These are phyloP conservation scores for Cephus spinipes DNA, from an alignment of 2,888 invertebrate species.

Conservation along the genomic window DNA sequence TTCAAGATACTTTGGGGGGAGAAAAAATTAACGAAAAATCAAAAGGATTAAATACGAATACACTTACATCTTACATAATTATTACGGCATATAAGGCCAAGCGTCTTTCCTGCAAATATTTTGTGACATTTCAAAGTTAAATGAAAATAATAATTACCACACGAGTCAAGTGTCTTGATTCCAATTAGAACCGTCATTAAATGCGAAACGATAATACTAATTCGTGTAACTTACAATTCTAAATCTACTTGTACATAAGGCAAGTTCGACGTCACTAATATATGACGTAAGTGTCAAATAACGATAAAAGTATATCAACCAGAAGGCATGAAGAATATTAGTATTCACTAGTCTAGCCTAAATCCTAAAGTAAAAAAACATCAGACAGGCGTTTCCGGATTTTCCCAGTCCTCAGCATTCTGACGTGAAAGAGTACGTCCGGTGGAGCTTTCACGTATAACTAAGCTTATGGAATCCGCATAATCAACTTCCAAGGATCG, in stretches of 20 bases:
- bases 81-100: neutral
- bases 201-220: neutral
- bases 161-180: neutral
- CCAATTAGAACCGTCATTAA: neutral
- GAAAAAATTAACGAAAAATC: neutral
- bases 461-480: conserved; percentile 44
- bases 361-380: neutral
- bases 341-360: neutral
- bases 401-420: conserved; percentile 55
- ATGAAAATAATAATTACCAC: too few species aligned
- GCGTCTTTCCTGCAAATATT: too few species aligned
- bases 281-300: neutral
- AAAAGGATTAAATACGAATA: neutral
- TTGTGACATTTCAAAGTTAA: too few species aligned
- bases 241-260: neutral
- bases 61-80: neutral
- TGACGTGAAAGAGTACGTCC: conserved; percentile 42
- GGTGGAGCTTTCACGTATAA: conserved; percentile 42
- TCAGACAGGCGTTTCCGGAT: conserved; percentile 63
- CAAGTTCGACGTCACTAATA: neutral
- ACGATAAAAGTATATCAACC: conserved; percentile 14
- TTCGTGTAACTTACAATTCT: neutral
- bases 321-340: neutral
- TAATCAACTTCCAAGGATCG: conserved; percentile 37
- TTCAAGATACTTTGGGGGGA: neutral